These are phyloP conservation scores for Caenorhabditis sinica DNA, from an alignment of 2,888 invertebrate species.

Conservation along the genomic window DNA sequence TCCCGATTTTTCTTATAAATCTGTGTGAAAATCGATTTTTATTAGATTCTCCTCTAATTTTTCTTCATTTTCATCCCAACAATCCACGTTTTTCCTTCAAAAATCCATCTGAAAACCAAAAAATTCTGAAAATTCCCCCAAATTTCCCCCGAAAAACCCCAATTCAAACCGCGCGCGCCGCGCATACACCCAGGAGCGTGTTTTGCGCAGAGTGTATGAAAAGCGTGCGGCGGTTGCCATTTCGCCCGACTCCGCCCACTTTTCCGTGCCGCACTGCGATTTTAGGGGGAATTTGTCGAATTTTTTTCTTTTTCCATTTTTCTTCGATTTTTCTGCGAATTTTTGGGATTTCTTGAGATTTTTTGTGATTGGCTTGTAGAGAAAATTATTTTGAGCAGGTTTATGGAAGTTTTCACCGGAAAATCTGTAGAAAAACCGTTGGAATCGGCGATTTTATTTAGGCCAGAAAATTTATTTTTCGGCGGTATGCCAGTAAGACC, in stretches of 20 bases:
- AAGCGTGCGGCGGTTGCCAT: conserved; percentile 7
- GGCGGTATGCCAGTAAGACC: background rate
- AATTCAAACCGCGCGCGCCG: conserved; percentile 2
- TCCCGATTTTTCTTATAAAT: background rate
- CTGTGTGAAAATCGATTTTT: too few relatives aligned
- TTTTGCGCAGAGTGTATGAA: conserved; percentile 17
- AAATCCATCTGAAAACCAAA: background rate
- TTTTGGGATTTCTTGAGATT: background rate
- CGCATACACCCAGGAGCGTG: conserved; percentile 28
- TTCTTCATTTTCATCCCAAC: too few relatives aligned
- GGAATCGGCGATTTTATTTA: background rate
- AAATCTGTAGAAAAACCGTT: background rate
- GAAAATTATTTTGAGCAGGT: conserved; percentile 5
- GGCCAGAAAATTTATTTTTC: background rate
- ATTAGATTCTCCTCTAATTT: too few relatives aligned
- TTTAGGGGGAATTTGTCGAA: background rate
- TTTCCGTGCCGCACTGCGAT: conserved; percentile 3
- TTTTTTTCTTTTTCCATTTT: conserved; percentile 14
- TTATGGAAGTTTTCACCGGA: background rate
- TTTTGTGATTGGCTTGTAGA: background rate
- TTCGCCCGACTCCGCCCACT: background rate
- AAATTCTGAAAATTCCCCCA: background rate
- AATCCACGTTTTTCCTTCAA: background rate
- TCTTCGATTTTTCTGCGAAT: background rate
- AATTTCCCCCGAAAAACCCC: background rate